Evolutionary conservation across 2,888 invertebrate species (phyloP), one percentile per base, ranked within the genome.

Genomic region (Rhogogaster chlorosoma): DNA sequence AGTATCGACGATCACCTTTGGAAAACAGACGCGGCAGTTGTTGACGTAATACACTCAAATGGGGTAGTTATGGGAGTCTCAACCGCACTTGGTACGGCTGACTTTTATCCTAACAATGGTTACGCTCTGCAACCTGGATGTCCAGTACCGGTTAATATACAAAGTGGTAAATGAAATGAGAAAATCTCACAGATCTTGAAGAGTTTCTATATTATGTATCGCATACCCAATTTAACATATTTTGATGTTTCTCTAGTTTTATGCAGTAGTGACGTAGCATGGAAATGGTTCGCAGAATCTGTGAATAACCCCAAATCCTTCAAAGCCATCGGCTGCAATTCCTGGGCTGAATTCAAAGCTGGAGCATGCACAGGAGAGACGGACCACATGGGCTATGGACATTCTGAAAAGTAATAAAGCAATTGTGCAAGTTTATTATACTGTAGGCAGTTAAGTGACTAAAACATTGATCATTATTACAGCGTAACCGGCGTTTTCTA

Each of bases 101-200:
- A 67, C 15, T 67, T 83, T 38, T 67, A 83, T 83, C 67, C 83
- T 6, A 83, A 83, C 67, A 67, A 36, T 22, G 67, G 80, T 29
- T 82, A 82, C 22, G 36, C 80, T 29, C 57, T 61, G 22, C 80
- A 82, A 18, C 80, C 80, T 53, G 80, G 80, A 82, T 82, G 80
- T 36, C 1, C 7, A 4, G 5, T 57, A 18, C 18, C 61, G 9
- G 3, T 64, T 22, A n/a, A 1, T 57, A 5, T 78, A 15, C 4
- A 22, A n/a, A 42, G 15, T 49, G n/a, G 80, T 82, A 36, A 61
- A 61, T 61, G 26, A 67, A 67, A 67, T 67, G 0, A 57, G n/a
- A 22, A 22, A 57, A 57, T n/a, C 57, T 57, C n/a, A 22, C n/a
- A 57, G 22, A 57, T 18, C n/a, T 2, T 22, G 10, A 10, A 22